Evolutionary conservation across 1,140 invertebrate species (phyloP).

Genomic region (Telenomus remus): DNA sequence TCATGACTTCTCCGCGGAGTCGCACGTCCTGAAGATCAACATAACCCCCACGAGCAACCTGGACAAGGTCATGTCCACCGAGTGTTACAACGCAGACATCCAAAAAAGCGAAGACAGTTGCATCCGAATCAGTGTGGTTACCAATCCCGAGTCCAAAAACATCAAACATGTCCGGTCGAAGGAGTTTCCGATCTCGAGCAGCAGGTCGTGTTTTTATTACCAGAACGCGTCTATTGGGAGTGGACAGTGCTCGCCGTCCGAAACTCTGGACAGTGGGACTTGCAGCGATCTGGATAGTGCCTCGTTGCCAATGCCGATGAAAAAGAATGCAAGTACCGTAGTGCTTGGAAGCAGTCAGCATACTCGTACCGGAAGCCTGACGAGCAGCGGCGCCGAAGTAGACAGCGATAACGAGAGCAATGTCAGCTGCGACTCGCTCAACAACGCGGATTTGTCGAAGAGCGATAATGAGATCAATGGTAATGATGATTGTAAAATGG

Average conservation of each 20-base stretch:
- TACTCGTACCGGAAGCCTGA: slow-evolving; percentile 76
- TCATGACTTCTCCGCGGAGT: slow-evolving; percentile 49
- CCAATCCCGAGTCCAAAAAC: background rate
- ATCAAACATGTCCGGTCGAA: background rate
- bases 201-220: slow-evolving; percentile 76
- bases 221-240: slow-evolving; percentile 79
- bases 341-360: slow-evolving; percentile 65
- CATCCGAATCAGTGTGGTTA: too few species aligned
- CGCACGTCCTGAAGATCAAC: background rate
- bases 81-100: slow-evolving; percentile 61
- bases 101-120: slow-evolving; percentile 33
- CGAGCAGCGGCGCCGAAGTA: slow-evolving; percentile 77
- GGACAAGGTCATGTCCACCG: too few species aligned
- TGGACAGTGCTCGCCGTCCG: slow-evolving; percentile 86
- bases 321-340: slow-evolving; percentile 73
- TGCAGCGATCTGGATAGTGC: slow-evolving; percentile 87
- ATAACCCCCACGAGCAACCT: too few species aligned
- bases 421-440: slow-evolving; percentile 83
- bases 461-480: slow-evolving; percentile 13
- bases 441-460: slow-evolving; percentile 77
- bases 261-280: slow-evolving; percentile 87
- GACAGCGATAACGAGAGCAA: slow-evolving; percentile 82
- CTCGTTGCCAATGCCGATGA: slow-evolving; percentile 82
- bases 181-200: slow-evolving; percentile 13
- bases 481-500: slow-evolving; percentile 1